phyloP scores from a whole-genome alignment of 2,888 invertebrate genomes.

The Caenorhabditis macrosperma region DNA sequence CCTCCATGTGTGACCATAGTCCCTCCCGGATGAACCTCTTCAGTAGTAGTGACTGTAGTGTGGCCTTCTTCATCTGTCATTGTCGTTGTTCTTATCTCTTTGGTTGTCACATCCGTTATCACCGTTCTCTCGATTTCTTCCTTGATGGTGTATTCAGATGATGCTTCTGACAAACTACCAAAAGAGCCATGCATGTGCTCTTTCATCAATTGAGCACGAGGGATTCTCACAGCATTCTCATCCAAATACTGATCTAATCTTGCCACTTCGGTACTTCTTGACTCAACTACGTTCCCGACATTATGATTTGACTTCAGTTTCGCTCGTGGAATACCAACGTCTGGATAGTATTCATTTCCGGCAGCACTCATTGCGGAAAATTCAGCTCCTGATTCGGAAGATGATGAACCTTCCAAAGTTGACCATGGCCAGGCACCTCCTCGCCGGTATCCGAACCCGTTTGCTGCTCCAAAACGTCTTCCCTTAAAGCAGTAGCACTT shows the following conservation, averaged over 20 bases:
- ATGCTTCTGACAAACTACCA: constrained; percentile 72
- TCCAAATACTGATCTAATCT: constrained; percentile 75
- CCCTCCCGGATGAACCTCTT: constrained; percentile 56
- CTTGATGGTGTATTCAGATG: constrained; percentile 79
- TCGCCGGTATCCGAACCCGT: constrained; percentile 63
- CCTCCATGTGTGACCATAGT: constrained; percentile 35
- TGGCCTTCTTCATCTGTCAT: constrained; percentile 77
- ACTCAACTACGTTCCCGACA: constrained; percentile 13
- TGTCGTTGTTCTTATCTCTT: constrained; percentile 76
- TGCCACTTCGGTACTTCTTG: constrained; percentile 68
- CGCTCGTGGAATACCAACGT: constrained; percentile 79
- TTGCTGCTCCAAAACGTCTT: constrained; percentile 48
- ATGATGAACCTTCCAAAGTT: constrained; percentile 78
- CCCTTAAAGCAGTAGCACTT: constrained; percentile 78
- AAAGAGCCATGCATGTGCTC: constrained; percentile 60
- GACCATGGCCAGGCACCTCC: constrained; percentile 77
- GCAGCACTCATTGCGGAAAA: constrained; percentile 70
- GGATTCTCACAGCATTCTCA: constrained; percentile 75
- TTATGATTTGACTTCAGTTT: constrained; percentile 72
- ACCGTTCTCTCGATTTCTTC: constrained; percentile 78
- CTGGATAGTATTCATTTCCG: constrained; percentile 78
- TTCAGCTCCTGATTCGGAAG: constrained; percentile 76
- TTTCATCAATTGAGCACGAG: constrained; percentile 75
- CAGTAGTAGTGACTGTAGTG: constrained; percentile 61
- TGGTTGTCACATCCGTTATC: constrained; percentile 78